Evolutionary conservation across 2,888 invertebrate species (phyloP), one percentile per base, ranked within the genome.

Genomic region (Eupelmus urozonus): DNA sequence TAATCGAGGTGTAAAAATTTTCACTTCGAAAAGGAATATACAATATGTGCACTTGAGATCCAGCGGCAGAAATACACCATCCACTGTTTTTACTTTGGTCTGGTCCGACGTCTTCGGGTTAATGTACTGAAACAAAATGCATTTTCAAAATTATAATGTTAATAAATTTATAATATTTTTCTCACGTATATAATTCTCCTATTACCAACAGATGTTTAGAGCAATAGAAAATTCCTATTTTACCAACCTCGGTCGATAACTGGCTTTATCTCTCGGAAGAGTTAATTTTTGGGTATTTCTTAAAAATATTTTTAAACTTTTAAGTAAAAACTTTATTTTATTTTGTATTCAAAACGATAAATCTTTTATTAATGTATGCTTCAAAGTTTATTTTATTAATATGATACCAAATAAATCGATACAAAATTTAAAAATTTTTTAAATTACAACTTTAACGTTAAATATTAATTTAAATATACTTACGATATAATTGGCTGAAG

Each of bases 401-500:
- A 11, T 25, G 1, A 25, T 7, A 23, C 1, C 59, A 16, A 34
- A 5, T 34, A 34, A 34, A 34, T 34, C 5, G 9, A 5, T 34
- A 34, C 34, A 34, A 34, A 34, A 3, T 34, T 34, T 34, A 34
- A 34, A 5, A 5, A 34, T 34, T 34, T 3, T 34, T 34, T 34
- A 34, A 34, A 34, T 34, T 34, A 5, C 5, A 34, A 34, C 9
- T 34, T 34, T 34, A 34, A 34, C n/a, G 11, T 16, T 63, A 45
- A 63, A 45, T 7, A 45, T 16, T 29, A 27, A 27, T 27, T 27
- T 11, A 27, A 27, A 7, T 59, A 76, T 83, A 88, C 89, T 89
- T 87, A 89, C 89, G 89, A 89, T 87, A 89, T 89, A 85, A 89
- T 89, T 81, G 89, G 89, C 82, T 89, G 88, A 83, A 89, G 88